Evolutionary conservation across 2,113 vertebrate species (phyloP).

Genomic region (Pangasianodon gigas): DNA sequence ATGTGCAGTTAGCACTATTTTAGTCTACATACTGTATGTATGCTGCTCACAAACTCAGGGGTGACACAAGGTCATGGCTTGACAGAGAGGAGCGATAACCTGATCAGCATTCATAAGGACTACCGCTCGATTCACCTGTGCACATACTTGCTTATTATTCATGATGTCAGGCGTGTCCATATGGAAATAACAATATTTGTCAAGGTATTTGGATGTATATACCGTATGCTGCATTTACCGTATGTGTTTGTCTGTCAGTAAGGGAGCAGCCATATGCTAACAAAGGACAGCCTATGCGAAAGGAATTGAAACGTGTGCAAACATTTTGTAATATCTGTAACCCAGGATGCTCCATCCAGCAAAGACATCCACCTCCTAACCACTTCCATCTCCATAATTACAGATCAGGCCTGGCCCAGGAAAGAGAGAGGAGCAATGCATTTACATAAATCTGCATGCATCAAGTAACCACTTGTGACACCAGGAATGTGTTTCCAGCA

Average conservation of each 20-base stretch:
- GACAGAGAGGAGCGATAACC: background rate
- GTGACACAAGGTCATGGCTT: conserved; percentile 22
- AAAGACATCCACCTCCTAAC: conserved; percentile 58
- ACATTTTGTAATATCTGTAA: conserved; percentile 64
- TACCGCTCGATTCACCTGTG: conserved; percentile 10
- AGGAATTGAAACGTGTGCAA: background rate
- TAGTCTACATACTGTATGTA: background rate
- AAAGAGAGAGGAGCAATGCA: conserved; percentile 60
- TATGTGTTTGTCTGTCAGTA: background rate
- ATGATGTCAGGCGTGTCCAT: conserved; percentile 36
- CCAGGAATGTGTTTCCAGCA: conserved; percentile 56
- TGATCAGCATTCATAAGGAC: conserved; percentile 16
- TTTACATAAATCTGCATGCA: conserved; percentile 76
- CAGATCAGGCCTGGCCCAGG: conserved; percentile 60
- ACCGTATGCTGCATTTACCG: conserved; percentile 8
- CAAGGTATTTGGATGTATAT: conserved; percentile 1
- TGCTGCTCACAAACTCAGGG: conserved; percentile 29
- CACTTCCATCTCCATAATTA: conserved; percentile 67
- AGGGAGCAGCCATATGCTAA: background rate
- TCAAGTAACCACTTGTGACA: conserved; percentile 67
- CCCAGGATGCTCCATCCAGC: conserved; percentile 59
- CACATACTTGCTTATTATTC: conserved; percentile 48
- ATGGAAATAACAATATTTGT: conserved; percentile 27
- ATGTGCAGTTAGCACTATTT: background rate
- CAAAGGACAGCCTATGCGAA: background rate